A percentile compares a stretch with the other conserved stretches of the same genome.
Evolutionary conservation across 2,113 vertebrate genomes (phyloP).

Genomic region (Clinocottus analis): DNA sequence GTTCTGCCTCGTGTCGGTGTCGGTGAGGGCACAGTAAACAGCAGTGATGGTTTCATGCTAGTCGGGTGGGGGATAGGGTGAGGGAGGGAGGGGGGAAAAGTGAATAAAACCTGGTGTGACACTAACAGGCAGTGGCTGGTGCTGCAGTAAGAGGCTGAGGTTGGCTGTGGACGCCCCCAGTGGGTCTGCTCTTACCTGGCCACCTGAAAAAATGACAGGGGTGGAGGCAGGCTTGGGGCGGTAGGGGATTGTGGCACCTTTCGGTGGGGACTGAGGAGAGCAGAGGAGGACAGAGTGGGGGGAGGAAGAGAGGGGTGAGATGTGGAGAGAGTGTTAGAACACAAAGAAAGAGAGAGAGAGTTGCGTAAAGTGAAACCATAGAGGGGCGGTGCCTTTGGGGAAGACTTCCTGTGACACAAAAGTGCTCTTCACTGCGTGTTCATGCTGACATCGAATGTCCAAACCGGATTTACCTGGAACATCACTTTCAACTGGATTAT

Average conservation of each 20-base stretch:
- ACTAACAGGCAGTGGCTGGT: slow-evolving; percentile 99
- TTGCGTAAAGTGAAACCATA: slow-evolving; percentile 70
- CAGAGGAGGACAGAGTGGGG: slow-evolving; percentile 88
- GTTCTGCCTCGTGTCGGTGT: slow-evolving; percentile 48
- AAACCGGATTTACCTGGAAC: slow-evolving; percentile 67
- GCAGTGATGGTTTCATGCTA: slow-evolving; percentile 71
- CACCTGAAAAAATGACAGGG: slow-evolving; percentile 99
- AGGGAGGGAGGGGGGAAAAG: slow-evolving; percentile 83
- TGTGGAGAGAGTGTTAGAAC: slow-evolving; percentile 75
- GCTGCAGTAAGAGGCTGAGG: slow-evolving; percentile 99
- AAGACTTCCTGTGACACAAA: slow-evolving; percentile 70
- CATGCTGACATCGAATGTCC: slow-evolving; percentile 71
- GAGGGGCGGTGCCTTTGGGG: slow-evolving; percentile 72
- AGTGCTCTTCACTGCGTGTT: slow-evolving; percentile 75
- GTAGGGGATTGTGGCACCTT: slow-evolving; percentile 99
- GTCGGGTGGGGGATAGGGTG: slow-evolving; percentile 73
- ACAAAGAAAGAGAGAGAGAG: slow-evolving; percentile 46
- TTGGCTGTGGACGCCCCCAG: slow-evolving; percentile 99
- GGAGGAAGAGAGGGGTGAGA: slow-evolving; percentile 50
- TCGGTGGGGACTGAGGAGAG: slow-evolving; percentile 98
- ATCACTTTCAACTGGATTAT: slow-evolving; percentile 78
- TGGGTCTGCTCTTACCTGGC: slow-evolving; percentile 99
- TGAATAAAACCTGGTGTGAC: slow-evolving; percentile 94
- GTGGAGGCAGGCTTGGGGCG: slow-evolving; percentile 99
- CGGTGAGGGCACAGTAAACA: slow-evolving; percentile 54